A percentile compares a stretch with the other conserved stretches of the same genome.
Evolutionary conservation across 1,140 invertebrate genomes (phyloP).

Genomic region (Micrasema longulum): DNA sequence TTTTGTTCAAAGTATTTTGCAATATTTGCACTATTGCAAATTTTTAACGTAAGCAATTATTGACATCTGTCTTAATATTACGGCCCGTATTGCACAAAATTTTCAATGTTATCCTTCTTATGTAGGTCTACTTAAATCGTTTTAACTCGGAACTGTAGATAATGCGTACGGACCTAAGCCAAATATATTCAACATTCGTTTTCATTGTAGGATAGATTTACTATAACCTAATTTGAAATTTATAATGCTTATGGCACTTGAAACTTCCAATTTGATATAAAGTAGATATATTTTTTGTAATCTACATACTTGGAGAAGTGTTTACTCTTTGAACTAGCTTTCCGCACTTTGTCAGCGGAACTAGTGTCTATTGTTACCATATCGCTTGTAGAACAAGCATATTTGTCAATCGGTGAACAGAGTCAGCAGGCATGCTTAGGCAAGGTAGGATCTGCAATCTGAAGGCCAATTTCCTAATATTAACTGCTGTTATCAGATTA

Average conservation of each 20-base stretch:
- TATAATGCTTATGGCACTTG: slow-evolving; percentile 45
- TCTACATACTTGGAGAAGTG: slow-evolving; percentile 44
- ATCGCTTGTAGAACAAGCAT: slow-evolving; percentile 53
- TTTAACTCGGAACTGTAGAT: slow-evolving; percentile 25
- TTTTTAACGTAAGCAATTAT: slow-evolving; percentile 9
- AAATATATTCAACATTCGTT: slow-evolving; percentile 38
- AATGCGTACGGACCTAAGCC: slow-evolving; percentile 37
- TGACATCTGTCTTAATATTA: slow-evolving; percentile 28
- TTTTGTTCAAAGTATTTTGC: slow-evolving; percentile 28
- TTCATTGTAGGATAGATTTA: slow-evolving; percentile 37
- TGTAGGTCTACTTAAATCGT: slow-evolving; percentile 16
- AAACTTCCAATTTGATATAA: slow-evolving; percentile 47
- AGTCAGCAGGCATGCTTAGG: slow-evolving; percentile 49
- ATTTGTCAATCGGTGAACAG: slow-evolving; percentile 46
- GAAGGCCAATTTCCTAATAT: slow-evolving; percentile 48
- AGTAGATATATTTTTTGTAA: slow-evolving; percentile 45
- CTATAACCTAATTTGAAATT: slow-evolving; percentile 32
- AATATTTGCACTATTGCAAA: slow-evolving; percentile 17
- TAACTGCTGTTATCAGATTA: slow-evolving; percentile 50
- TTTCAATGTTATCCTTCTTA: slow-evolving; percentile 28
- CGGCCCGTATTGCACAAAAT: slow-evolving; percentile 32
- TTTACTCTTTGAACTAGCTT: slow-evolving; percentile 32
- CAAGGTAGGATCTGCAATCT: slow-evolving; percentile 47
- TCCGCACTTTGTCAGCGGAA: slow-evolving; percentile 21
- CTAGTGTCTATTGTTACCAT: slow-evolving; percentile 47